phyloP scores from a whole-genome alignment of 2,113 vertebrate genomes.

The Pluvialis apricaria region DNA sequence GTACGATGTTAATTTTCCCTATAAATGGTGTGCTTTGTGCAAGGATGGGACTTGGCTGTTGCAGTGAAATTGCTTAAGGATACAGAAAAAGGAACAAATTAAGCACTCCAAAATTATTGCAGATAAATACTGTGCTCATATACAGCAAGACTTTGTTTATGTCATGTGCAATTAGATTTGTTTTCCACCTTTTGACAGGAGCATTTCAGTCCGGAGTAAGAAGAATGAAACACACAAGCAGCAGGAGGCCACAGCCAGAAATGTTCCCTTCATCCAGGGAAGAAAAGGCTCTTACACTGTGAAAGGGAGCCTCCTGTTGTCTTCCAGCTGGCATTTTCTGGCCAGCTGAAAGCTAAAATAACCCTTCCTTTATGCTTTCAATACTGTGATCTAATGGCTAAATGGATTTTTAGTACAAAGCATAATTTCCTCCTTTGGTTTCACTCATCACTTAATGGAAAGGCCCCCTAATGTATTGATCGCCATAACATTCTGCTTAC shows the following conservation, averaged over 20 bases:
- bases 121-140: not conserved
- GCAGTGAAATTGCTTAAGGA: not conserved
- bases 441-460: conserved; percentile 43
- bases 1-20: not conserved
- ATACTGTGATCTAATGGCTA: conserved; percentile 31
- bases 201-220: not conserved
- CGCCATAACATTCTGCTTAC: not conserved
- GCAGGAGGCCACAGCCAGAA: conserved; percentile 19
- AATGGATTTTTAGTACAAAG: conserved; percentile 56
- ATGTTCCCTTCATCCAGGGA: not conserved
- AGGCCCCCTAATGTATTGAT: conserved; percentile 10
- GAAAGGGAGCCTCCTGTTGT: conserved; percentile 65
- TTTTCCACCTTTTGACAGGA: conserved; percentile 4
- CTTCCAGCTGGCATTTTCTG: conserved; percentile 41
- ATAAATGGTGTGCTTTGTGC: not conserved
- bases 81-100: not conserved
- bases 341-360: conserved; percentile 39
- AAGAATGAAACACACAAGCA: conserved; percentile 15
- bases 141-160: not conserved
- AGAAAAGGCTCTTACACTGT: conserved; percentile 43
- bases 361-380: conserved; percentile 18
- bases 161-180: not conserved
- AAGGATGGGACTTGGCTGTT: not conserved
- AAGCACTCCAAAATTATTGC: not conserved
- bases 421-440: conserved; percentile 31